Evolutionary conservation across 2,888 invertebrate genomes (phyloP), one percentile per base, ranked within the genome.

Genomic region (Patella depressa): DNA sequence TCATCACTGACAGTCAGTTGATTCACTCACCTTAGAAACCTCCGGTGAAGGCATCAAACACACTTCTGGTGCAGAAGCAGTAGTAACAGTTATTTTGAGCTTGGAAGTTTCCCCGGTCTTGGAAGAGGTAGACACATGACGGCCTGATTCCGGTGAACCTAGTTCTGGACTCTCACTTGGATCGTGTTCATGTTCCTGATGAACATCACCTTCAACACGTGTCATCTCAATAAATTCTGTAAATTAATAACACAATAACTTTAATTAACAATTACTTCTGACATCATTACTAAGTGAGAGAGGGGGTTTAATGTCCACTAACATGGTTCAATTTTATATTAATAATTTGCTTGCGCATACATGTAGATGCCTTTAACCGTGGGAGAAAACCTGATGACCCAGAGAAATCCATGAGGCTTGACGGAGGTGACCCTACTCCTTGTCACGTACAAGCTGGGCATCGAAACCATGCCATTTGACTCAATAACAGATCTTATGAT

Each of bases 11-110:
- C 29, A 29, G 29, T 29, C 29, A 45, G 45, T 9, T 5, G 9
- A 45, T 45, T 9, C 1, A 45, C 78, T 75, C 76, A 88, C 89
- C 87, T 88, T 89, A 73, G 83, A 85, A 75, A 88, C 85, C 79
- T 88, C 88, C 55, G 89, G 89, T 17, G 89, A 89, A 15, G 89
- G 89, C 75, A 88, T 86, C 59, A 88, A 82, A 5, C 88, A 89
- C 53, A 89, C 88, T 76, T 89, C 89, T n/a, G 89, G 89, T 73
- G 88, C 89, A 12, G 89, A 89, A 53, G 87, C 85, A 0, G 89
- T 89, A 65, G 88, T 87, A 19, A 84, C 85, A 74, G 86, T 88
- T 80, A 86, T 83, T 72, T 82, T 81, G 14, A 84, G 82, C 53
- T 86, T 82, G 54, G 86, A 85, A 14, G 79, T 75, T 45, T 83